Conservation (phyloP, 2,113 vertebrate species). For the Numida meleagris region DNA sequence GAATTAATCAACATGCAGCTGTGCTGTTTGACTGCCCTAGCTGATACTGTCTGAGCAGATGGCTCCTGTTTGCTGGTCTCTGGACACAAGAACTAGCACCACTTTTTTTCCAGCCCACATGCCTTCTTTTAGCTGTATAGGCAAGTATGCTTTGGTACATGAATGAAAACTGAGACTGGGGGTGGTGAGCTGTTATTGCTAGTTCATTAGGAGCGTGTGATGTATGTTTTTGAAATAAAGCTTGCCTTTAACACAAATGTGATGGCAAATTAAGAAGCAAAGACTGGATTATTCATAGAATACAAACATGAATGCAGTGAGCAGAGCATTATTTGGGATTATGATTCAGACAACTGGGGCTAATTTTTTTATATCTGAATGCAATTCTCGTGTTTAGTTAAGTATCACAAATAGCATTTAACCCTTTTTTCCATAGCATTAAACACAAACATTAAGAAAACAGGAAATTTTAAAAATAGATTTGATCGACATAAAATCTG, state of each 20-base stretch:
- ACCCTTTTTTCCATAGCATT: neutral
- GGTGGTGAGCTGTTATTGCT: neutral
- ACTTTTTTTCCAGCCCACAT: neutral
- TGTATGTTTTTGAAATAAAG: neutral
- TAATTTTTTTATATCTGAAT: neutral
- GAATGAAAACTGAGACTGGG: neutral
- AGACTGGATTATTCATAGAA: neutral
- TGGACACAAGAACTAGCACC: neutral
- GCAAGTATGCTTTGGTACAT: neutral
- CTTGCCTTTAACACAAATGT: neutral
- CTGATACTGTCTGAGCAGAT: neutral
- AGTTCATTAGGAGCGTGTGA: neutral
- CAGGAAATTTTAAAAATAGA: neutral
- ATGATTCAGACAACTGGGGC: neutral
- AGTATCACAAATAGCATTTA: neutral
- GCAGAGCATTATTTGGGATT: neutral
- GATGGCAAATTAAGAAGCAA: neutral
- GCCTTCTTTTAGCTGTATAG: neutral
- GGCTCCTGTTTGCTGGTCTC: neutral
- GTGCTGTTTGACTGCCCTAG: neutral
- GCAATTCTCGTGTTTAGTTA: neutral
- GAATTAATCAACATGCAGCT: neutral
- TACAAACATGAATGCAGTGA: neutral
- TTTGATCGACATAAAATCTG: neutral
- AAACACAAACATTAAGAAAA: neutral